These are phyloP conservation scores for Hermaeophaga mercurialis DNA, from an alignment of 2,888 invertebrate genomes.

Conservation along the genomic window DNA sequence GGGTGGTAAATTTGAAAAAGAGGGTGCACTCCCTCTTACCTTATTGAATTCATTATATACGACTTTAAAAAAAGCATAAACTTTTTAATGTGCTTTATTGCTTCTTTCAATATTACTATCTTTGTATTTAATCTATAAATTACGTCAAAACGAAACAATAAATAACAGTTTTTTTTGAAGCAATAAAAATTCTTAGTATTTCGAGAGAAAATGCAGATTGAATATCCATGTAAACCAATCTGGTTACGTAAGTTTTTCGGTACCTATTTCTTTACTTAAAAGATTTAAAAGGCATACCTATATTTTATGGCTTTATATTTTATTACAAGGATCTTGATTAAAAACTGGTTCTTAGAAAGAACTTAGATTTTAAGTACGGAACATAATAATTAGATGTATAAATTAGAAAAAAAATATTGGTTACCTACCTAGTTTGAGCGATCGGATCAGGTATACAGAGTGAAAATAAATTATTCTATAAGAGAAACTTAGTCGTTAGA, in stretches of 20 bases:
- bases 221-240: conserved; percentile 23
- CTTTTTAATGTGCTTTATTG: no score
- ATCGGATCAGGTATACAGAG: neutral
- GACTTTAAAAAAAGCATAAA: no score
- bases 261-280: conserved; percentile 21
- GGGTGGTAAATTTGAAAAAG: no score
- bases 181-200: conserved; percentile 25
- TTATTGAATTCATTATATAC: no score
- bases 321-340: conserved; percentile 49
- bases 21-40: no score
- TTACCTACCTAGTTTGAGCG: neutral
- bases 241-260: conserved; percentile 21
- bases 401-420: conserved; percentile 14
- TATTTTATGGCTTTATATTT: conserved; percentile 37
- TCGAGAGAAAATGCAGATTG: conserved; percentile 23
- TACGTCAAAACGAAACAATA: conserved; percentile 14
- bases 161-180: conserved; percentile 15
- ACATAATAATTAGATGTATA: conserved; percentile 21
- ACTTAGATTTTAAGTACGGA: conserved; percentile 23
- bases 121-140: conserved; percentile 20
- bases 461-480: no score
- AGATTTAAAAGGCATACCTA: conserved; percentile 23
- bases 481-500: no score
- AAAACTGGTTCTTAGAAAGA: conserved; percentile 44
- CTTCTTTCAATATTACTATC: no score